Base-by-base conservation (phyloP, 1,140 invertebrate species). In the Rhynchophorus ferrugineus region DNA sequence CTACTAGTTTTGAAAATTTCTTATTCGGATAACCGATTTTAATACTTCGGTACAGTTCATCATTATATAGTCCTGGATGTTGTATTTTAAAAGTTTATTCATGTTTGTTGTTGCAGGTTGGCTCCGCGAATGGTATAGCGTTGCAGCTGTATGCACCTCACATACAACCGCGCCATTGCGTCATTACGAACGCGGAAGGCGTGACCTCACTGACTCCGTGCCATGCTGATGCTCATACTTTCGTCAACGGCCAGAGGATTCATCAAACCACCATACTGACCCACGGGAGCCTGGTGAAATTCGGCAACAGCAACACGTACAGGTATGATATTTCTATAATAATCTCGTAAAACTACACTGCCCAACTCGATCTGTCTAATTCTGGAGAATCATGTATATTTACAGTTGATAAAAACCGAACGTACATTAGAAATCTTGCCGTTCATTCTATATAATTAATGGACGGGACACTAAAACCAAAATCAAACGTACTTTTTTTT, bases 131-230 rank as follows among this genome's bases (percentile, higher is more conserved):
- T 56, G 76, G 80, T 29, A 80, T 80, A 34, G 75, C 78, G 18
- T 65, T 80, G 38, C 80, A 83, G 59, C 69, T 87, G 22, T 82
- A 82, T 59, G 87, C 87, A 29, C 84, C 87, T 17, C 87, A 86
- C 54, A 89, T 95, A 42, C 88, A 91, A 75, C 85, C 92, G 0
- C 76, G 91, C 22, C 95, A 98, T 71, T 96, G 93, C 72, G 90
- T 96, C 43, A 86, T 97, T 45, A 89, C 92, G 36, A 89, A 85
- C 11, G 89, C 94, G 54, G 76, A 78, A 56, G 89, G 89, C 20
- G 89, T 95, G 34, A 91, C 95, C 37, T 93, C 89, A 0, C 80
- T 95, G 1, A 96, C 92, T n/a, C 92, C 94, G 18, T 84, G 90
- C 63, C 90, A 87, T 63, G 78, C 89, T 14, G 91, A 95, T 66